Evolutionary conservation across 2,113 vertebrate species (phyloP), one percentile per base, ranked within the genome.

Genomic region (Caloenas nicobarica): DNA sequence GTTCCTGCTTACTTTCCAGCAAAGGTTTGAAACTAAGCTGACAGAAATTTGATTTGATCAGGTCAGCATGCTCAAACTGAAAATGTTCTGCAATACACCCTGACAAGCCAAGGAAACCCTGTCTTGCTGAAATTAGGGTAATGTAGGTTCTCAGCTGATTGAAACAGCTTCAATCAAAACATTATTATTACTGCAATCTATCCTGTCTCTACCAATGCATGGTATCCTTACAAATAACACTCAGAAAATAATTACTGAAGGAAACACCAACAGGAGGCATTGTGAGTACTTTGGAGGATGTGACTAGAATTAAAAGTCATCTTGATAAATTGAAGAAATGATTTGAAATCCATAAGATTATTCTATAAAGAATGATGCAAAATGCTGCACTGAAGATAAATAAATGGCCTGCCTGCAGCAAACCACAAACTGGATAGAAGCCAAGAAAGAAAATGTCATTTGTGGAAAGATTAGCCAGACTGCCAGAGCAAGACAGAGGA

Each of bases 401-500:
- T 60, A 86, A 56, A 87, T 86, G 50, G 29, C 11, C 65, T 68
- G 26, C 48, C 72, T 76, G 18, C 48, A 68, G 48, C 42, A 84
- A 38, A 84, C 33, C 48, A 56, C 65, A 91, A 94, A 84, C 76
- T 40, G 4, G 88, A 91, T 79, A 84, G 51, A 89, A 86, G 77
- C n/a, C 23, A 68, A 53, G 57, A 84, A 74, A 84, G 77, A 93
- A 93, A 93, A 78, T 71, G 38, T 78, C 33, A 79, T 92, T 88
- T 93, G 60, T 23, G 42, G 72, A 90, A 88, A 33, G 57, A 84
- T 73, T 73, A 88, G 18, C 50, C 58, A 78, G 58, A 81, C 58
- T 84, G 42, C 0, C 3, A 89, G 83, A 81, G 25, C 8, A 84
- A 92, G 91, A 86, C 46, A 71, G 46, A 86, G 9, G 15, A 68